A percentile compares a stretch with the other conserved stretches of the same genome.
Evolutionary conservation across 1,140 invertebrate species (phyloP).

Genomic region (Cydia amplana): DNA sequence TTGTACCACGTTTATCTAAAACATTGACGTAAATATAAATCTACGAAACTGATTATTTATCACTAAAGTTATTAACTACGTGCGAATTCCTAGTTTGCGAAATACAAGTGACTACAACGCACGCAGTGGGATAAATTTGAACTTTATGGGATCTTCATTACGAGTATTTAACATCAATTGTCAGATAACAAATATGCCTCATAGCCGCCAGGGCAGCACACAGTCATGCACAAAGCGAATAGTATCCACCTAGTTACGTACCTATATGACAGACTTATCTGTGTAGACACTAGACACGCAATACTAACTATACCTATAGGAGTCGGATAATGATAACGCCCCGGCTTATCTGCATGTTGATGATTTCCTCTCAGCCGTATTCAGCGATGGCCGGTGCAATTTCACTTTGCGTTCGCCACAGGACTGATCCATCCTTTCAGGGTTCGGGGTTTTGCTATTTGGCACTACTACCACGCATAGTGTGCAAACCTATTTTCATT

Average conservation of each 20-base stretch:
- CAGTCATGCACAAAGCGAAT: not conserved
- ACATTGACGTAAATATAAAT: too few relatives aligned
- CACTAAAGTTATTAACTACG: too few relatives aligned
- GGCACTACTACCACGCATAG: not conserved
- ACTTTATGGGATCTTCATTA: too few relatives aligned
- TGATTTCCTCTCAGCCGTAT: slow-evolving; percentile 18
- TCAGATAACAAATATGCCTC: too few relatives aligned
- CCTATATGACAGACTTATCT: not conserved
- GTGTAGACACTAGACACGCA: not conserved
- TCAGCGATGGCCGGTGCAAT: slow-evolving; percentile 3
- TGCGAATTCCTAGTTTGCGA: too few relatives aligned
- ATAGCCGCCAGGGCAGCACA: too few relatives aligned
- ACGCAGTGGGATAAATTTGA: too few relatives aligned
- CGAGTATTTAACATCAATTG: too few relatives aligned
- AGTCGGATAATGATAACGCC: slow-evolving; percentile 17
- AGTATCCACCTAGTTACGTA: not conserved
- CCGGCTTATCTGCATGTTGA: slow-evolving; percentile 20
- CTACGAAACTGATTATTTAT: too few relatives aligned
- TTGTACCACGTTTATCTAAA: too few relatives aligned
- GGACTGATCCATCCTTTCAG: slow-evolving; percentile 12
- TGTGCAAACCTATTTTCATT: not conserved
- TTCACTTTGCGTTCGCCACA: slow-evolving; percentile 14
- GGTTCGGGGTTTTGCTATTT: not conserved
- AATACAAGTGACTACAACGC: too few relatives aligned
- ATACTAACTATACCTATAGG: not conserved